Evolutionary conservation across 2,888 invertebrate genomes (phyloP).

Genomic region (Lycia hirtaria): DNA sequence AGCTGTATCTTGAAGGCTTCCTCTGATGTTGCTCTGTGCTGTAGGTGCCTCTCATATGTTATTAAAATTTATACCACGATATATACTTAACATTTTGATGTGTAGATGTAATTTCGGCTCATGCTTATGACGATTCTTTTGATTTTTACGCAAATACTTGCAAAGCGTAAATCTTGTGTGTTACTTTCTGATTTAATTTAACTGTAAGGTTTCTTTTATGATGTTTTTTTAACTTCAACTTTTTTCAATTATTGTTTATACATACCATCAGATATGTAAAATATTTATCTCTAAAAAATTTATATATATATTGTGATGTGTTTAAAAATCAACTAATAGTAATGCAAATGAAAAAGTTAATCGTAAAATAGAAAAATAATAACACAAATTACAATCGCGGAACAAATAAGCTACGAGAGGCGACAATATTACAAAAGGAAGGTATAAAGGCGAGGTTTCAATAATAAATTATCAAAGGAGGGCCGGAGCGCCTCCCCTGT

Average conservation of each 20-base stretch:
- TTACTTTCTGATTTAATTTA: too few species aligned
- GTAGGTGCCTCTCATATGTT: slow-evolving; percentile 5
- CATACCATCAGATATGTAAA: too few species aligned
- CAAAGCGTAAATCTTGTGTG: not conserved
- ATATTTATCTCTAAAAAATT: too few species aligned
- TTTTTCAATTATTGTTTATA: too few species aligned
- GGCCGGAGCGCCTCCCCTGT: slow-evolving; percentile 42
- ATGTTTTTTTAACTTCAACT: too few species aligned
- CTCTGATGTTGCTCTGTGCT: slow-evolving; percentile 9
- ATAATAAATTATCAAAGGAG: slow-evolving; percentile 46
- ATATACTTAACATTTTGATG: not conserved
- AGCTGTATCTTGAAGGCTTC: slow-evolving; percentile 5
- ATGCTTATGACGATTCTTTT: too few species aligned
- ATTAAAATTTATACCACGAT: slow-evolving; percentile 3
- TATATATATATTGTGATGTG: too few species aligned
- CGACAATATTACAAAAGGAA: slow-evolving; percentile 42
- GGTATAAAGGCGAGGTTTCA: slow-evolving; percentile 46
- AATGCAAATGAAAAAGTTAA: slow-evolving; percentile 31
- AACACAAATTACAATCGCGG: slow-evolving; percentile 40
- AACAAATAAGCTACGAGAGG: slow-evolving; percentile 42
- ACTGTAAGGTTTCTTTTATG: too few species aligned
- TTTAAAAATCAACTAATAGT: not conserved
- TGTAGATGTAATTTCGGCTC: not conserved
- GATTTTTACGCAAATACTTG: too few species aligned
- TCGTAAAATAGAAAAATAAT: slow-evolving; percentile 36